Percentiles rank a stretch among this genome's conserved stretches.
phyloP scores from a whole-genome alignment of 2,888 invertebrate genomes.

The Mystacides longicornis region DNA sequence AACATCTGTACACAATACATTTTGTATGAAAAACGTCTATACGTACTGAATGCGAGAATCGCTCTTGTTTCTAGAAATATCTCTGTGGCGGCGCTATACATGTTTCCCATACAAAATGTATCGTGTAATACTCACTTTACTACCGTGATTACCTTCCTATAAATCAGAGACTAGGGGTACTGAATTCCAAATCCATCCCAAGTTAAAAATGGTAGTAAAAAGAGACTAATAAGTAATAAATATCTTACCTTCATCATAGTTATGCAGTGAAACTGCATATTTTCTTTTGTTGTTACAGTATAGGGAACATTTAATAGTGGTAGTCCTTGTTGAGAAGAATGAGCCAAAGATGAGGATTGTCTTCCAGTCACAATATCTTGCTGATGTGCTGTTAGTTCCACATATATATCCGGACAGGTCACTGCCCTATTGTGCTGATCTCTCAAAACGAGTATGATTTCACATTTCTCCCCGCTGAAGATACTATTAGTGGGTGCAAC shows the following conservation, averaged over 20 bases:
- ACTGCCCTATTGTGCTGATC: slow-evolving; percentile 92
- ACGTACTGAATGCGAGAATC: too few relatives aligned
- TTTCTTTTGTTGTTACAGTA: slow-evolving; percentile 81
- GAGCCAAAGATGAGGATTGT: neutral
- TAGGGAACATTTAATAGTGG: slow-evolving; percentile 66
- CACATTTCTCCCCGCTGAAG: slow-evolving; percentile 57
- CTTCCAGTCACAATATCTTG: neutral
- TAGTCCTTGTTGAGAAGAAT: slow-evolving; percentile 31
- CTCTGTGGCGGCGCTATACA: too few relatives aligned
- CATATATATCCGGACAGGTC: slow-evolving; percentile 76
- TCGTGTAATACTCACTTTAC: too few relatives aligned
- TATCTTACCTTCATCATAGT: slow-evolving; percentile 80
- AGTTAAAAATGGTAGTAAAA: too few relatives aligned
- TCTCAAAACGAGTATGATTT: slow-evolving; percentile 71
- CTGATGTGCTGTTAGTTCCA: slow-evolving; percentile 40
- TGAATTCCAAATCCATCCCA: too few relatives aligned
- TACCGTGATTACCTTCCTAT: too few relatives aligned
- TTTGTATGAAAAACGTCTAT: too few relatives aligned
- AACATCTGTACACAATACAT: too few relatives aligned
- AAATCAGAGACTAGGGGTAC: too few relatives aligned
- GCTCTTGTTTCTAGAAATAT: too few relatives aligned
- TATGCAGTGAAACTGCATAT: slow-evolving; percentile 90
- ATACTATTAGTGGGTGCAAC: slow-evolving; percentile 64
- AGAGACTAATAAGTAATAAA: neutral
- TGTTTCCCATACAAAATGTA: too few relatives aligned